These are phyloP conservation scores for Tenualosa thibaudeaui DNA, from an alignment of 2,797 vertebrate species.

Conservation along the genomic window DNA sequence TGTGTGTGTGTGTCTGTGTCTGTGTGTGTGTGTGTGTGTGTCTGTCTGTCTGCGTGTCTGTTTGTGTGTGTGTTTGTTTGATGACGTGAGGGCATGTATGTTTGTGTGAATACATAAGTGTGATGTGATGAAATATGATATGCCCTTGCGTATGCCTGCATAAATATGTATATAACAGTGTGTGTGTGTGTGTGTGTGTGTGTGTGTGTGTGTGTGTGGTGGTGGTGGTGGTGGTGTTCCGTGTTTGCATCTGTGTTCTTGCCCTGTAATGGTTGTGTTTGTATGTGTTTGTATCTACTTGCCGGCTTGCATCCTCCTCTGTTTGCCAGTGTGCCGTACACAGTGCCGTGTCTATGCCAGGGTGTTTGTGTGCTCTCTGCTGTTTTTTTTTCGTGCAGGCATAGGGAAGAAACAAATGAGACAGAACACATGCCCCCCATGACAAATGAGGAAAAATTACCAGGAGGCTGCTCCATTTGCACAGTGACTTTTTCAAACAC, in stretches of 20 bases:
- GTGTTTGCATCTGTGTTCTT: slow-evolving; percentile 30
- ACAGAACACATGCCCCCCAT: slow-evolving; percentile 21
- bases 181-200: not conserved
- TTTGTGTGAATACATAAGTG: not conserved
- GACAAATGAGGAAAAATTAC: slow-evolving; percentile 27
- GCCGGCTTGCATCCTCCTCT: not conserved
- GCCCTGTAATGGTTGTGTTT: not conserved
- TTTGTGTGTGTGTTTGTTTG: not conserved
- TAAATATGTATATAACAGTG: slow-evolving; percentile 8
- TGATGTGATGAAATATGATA: not conserved
- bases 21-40: not conserved
- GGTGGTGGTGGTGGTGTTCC: no score
- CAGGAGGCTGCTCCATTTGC: slow-evolving; percentile 60
- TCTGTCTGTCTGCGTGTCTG: not conserved
- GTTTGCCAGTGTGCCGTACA: not conserved
- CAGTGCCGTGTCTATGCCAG: not conserved
- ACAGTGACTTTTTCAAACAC: slow-evolving; percentile 38
- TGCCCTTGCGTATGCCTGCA: not conserved
- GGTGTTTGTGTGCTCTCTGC: not conserved
- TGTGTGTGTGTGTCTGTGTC: slow-evolving; percentile 23
- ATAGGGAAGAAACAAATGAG: slow-evolving; percentile 35
- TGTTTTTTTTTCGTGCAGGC: slow-evolving; percentile 7
- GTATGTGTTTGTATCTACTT: not conserved
- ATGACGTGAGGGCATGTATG: not conserved
- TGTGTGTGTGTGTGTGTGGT: slow-evolving; percentile 25